A percentile compares a stretch with the other conserved stretches of the same genome.
Conservation (phyloP, 2,113 vertebrate genomes). For the Felis chaus region DNA sequence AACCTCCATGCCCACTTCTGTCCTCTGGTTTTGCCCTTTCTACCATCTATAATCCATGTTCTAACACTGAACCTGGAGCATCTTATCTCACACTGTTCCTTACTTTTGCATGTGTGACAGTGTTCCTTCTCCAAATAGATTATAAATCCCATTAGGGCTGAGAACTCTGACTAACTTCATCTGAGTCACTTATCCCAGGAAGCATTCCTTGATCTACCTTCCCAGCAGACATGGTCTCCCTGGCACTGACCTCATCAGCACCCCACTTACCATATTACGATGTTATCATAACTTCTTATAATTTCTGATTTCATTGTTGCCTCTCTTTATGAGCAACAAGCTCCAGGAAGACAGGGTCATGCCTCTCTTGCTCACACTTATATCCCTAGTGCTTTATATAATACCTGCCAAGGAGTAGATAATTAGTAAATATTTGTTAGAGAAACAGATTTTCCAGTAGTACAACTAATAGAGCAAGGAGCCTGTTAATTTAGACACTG, state of each 20-base stretch:
- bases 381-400: neutral
- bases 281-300: neutral
- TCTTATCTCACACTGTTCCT: neutral
- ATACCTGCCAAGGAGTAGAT: neutral
- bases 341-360: neutral
- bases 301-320: neutral
- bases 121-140: slow-evolving; percentile 8
- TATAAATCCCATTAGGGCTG: neutral
- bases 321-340: neutral
- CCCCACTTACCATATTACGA: neutral
- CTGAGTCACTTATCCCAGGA: neutral
- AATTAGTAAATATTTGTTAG: neutral
- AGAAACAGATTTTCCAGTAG: neutral
- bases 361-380: neutral
- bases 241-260: neutral
- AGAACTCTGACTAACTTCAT: neutral
- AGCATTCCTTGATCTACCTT: neutral
- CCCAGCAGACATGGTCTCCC: neutral
- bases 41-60: neutral
- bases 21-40: neutral
- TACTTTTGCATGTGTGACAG: neutral
- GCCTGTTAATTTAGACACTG: neutral
- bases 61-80: neutral
- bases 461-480: neutral
- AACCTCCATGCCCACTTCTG: neutral